Evolutionary conservation across 1,140 invertebrate genomes (phyloP).

Genomic region (Phortica variegata): DNA sequence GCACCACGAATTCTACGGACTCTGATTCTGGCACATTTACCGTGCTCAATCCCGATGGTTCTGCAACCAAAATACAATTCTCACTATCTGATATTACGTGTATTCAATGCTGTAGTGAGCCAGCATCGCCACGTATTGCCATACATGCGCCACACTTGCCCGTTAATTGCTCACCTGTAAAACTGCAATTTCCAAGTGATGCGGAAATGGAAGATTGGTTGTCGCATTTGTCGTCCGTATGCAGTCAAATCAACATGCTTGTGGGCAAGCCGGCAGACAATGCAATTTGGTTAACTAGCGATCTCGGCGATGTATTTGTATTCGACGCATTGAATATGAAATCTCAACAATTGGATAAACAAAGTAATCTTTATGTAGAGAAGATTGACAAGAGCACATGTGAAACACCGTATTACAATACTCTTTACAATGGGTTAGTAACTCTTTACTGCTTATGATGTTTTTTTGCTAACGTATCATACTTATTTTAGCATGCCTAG

Average conservation of each 20-base stretch:
- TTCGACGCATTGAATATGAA: conserved; percentile 66
- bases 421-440: conserved; percentile 57
- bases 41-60: conserved; percentile 72
- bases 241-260: conserved; percentile 70
- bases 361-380: conserved; percentile 62
- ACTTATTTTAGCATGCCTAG: conserved; percentile 52
- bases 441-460: neutral
- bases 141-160: conserved; percentile 69
- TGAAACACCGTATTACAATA: conserved; percentile 64
- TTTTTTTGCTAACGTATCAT: neutral
- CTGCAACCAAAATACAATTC: conserved; percentile 67
- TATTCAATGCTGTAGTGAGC: conserved; percentile 73
- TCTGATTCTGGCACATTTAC: conserved; percentile 74
- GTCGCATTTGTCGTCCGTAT: conserved; percentile 71
- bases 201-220: conserved; percentile 86
- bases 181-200: conserved; percentile 75
- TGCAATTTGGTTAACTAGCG: conserved; percentile 77
- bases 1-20: conserved; percentile 52
- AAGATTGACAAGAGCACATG: conserved; percentile 71
- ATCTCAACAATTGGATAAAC: conserved; percentile 55
- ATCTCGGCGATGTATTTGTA: conserved; percentile 77
- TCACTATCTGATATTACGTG: conserved; percentile 68
- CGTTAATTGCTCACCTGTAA: conserved; percentile 60
- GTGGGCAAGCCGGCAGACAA: conserved; percentile 67
- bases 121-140: conserved; percentile 70